These are phyloP conservation scores for Eulithis testata DNA, from an alignment of 2,888 invertebrate genomes.

Conservation along the genomic window DNA sequence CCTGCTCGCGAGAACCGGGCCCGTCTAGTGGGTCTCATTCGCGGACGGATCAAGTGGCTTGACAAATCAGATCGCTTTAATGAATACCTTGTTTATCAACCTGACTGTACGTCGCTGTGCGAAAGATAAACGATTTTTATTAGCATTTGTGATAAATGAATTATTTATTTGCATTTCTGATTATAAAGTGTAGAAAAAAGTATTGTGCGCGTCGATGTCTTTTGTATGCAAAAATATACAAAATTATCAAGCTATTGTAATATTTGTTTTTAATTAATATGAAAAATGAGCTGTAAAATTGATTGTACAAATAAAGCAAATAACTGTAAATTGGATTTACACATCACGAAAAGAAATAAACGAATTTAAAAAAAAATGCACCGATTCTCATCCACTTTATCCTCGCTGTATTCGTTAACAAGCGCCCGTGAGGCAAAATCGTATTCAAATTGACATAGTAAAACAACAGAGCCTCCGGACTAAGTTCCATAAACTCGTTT, in stretches of 20 bases:
- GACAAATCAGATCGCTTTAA: conserved; percentile 56
- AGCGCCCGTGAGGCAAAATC: conserved; percentile 69
- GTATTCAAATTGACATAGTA: conserved; percentile 84
- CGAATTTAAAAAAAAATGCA: conserved; percentile 18
- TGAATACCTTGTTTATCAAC: conserved; percentile 55
- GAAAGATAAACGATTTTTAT: conserved; percentile 21
- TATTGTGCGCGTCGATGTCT: conserved; percentile 36
- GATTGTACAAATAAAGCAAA: conserved; percentile 8
- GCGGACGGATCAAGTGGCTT: conserved; percentile 56
- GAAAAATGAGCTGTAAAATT: background rate
- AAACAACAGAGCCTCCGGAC: conserved; percentile 79
- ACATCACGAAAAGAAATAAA: conserved; percentile 13
- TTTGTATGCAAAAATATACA: conserved; percentile 14
- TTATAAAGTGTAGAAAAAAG: too few relatives aligned
- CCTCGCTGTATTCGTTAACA: conserved; percentile 46
- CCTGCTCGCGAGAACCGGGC: conserved; percentile 41
- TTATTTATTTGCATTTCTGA: too few relatives aligned
- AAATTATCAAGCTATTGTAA: background rate
- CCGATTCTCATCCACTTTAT: conserved; percentile 21
- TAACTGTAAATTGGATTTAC: conserved; percentile 10
- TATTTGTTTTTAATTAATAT: background rate
- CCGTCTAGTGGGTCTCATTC: conserved; percentile 47
- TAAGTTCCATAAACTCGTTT: conserved; percentile 82
- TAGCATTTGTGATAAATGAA: too few relatives aligned
- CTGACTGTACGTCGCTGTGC: conserved; percentile 33